Evolutionary conservation across 2,113 vertebrate genomes (phyloP), one percentile per base, ranked within the genome.

Genomic region (Euleptes europaea): DNA sequence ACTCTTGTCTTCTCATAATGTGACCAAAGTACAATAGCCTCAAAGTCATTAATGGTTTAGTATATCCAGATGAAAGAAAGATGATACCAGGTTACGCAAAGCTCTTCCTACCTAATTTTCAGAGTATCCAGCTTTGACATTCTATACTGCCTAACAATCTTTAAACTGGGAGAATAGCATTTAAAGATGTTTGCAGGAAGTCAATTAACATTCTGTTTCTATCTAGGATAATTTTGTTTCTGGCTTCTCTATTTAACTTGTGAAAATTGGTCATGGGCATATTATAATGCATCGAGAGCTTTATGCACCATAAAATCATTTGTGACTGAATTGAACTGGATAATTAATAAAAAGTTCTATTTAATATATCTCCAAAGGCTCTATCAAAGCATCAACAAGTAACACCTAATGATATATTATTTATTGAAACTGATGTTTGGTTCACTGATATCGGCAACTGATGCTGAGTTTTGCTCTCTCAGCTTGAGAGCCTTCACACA

Each of bases 371-470:
- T 89, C 86, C 54, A 12, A 86, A 84, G 83, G 19, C 3, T 3
- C 57, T 4, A 0, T 13, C 82, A 71, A 31, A 1, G 42, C 88
- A 85, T 0, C 0, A 74, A 77, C 60, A 88, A 79, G 4, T 60
- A 1, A 84, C 3, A 70, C 86, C 51, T 86, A 88, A 83, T 88
- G 79, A 42, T 79, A 47, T 85, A 73, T 72, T 79, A 65, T 85
- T 79, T 72, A 89, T 88, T 84, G 77, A 42, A 42, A 92, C 78
- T 60, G 82, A 5, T 65, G 89, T 72, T 63, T 79, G 38, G 3
- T 73, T 57, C 63, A 38, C 44, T 86, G 60, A 60, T 87, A 3
- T 79, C 33, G 76, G 86, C 28, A 23, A 71, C 6, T 72, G 73
- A 31, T 84, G 76, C 2, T 92, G 79, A 85, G 17, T 78, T 88